A percentile compares a stretch with the other conserved stretches of the same genome.
Evolutionary conservation across 2,113 vertebrate genomes (phyloP).

Genomic region (Gallinago paraguaiae): DNA sequence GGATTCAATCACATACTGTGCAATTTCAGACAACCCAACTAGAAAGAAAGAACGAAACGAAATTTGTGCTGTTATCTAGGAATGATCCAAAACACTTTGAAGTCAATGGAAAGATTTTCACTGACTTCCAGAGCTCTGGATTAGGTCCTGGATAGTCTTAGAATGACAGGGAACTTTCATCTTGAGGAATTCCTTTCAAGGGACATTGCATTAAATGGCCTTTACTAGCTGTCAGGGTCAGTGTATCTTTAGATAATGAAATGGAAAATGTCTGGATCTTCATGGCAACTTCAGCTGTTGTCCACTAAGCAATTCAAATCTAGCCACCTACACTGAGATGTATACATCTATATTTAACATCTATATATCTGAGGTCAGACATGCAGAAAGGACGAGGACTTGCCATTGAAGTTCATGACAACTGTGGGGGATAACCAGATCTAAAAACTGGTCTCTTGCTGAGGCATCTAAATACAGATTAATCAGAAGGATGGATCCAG

Average conservation of each 20-base stretch:
- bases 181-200: conserved; percentile 35
- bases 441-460: neutral
- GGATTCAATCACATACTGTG: conserved; percentile 41
- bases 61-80: conserved; percentile 32
- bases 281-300: neutral
- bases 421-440: neutral
- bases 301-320: neutral
- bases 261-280: neutral
- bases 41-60: conserved; percentile 17
- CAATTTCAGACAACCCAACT: neutral
- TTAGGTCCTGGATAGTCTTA: conserved; percentile 6
- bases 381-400: neutral
- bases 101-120: conserved; percentile 38
- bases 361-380: neutral
- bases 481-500: neutral
- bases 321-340: neutral
- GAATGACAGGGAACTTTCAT: conserved; percentile 20
- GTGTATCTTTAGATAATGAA: neutral
- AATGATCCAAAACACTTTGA: conserved; percentile 30
- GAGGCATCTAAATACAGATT: neutral
- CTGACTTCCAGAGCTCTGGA: conserved; percentile 22
- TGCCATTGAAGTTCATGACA: neutral
- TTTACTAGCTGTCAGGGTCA: neutral
- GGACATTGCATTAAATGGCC: neutral
- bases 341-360: neutral